Evolutionary conservation across 2,797 vertebrate genomes (phyloP).

Genomic region (Garrulus glandarius): DNA sequence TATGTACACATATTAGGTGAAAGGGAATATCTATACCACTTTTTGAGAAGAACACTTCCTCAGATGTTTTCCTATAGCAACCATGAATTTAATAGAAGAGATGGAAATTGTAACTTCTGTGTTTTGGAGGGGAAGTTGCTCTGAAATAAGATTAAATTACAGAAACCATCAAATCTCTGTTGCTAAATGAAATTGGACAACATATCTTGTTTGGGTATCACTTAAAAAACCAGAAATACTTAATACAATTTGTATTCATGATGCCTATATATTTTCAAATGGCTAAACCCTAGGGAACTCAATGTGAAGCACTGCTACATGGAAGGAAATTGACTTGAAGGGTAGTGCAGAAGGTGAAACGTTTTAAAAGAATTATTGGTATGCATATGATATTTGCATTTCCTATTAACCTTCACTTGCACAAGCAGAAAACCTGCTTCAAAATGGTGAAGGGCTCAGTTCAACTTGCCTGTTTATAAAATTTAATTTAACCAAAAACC

Average conservation of each 20-base stretch:
- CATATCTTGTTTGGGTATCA: not conserved
- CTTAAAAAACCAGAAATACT: not conserved
- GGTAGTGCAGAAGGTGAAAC: not conserved
- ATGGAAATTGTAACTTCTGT: not conserved
- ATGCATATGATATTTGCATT: not conserved
- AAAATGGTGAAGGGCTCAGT: not conserved
- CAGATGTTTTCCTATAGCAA: not conserved
- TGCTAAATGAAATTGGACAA: not conserved
- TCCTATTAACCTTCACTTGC: not conserved
- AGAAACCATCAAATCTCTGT: not conserved
- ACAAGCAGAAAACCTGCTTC: not conserved
- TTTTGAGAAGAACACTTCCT: not conserved
- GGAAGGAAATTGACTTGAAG: not conserved
- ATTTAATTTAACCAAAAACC: conserved; percentile 22
- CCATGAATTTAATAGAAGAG: not conserved
- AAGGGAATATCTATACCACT: not conserved
- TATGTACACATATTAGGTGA: not conserved
- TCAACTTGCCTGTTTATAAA: not conserved
- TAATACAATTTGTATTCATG: not conserved
- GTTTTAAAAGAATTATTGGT: not conserved
- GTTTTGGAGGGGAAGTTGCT: not conserved
- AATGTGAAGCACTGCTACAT: not conserved
- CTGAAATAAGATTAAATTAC: not conserved
- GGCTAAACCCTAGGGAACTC: not conserved
- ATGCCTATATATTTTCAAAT: not conserved